These are phyloP conservation scores for Gryllus bimaculatus DNA, from an alignment of 1,140 invertebrate genomes.

Conservation along the genomic window DNA sequence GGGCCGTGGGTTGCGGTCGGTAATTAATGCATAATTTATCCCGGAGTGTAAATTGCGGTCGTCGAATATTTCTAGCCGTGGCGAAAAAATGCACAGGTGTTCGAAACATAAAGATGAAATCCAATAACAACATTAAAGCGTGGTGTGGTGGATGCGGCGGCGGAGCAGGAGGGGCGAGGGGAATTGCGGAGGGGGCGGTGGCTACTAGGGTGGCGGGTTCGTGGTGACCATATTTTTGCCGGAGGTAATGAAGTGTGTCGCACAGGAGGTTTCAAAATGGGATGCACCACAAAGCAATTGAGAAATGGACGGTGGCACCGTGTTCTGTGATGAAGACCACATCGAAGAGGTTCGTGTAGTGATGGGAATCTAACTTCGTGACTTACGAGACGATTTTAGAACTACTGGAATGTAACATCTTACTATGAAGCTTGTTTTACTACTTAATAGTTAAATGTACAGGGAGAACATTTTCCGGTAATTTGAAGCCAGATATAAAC, in stretches of 20 bases:
- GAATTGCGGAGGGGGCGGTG: not conserved
- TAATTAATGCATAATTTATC: slow-evolving; percentile 6
- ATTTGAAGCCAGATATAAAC: no score
- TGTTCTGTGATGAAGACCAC: no score
- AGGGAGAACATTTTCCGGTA: no score
- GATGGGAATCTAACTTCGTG: no score
- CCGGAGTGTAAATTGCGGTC: not conserved
- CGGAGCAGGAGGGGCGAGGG: not conserved
- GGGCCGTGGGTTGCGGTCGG: not conserved
- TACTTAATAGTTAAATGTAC: no score
- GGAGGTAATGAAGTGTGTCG: not conserved
- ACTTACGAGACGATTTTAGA: no score
- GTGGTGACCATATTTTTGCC: not conserved
- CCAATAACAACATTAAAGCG: not conserved
- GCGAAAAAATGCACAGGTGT: not conserved
- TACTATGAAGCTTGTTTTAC: no score
- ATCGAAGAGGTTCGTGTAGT: no score
- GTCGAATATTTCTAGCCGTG: not conserved
- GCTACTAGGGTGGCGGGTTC: no score
- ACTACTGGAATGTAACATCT: no score
- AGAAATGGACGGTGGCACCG: no score
- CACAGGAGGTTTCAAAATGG: not conserved
- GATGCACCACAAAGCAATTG: no score
- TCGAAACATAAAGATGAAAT: slow-evolving; percentile 1
- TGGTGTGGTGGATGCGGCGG: not conserved